Base-by-base conservation (phyloP, 2,113 vertebrate genomes). In the Leptosomus discolor region DNA sequence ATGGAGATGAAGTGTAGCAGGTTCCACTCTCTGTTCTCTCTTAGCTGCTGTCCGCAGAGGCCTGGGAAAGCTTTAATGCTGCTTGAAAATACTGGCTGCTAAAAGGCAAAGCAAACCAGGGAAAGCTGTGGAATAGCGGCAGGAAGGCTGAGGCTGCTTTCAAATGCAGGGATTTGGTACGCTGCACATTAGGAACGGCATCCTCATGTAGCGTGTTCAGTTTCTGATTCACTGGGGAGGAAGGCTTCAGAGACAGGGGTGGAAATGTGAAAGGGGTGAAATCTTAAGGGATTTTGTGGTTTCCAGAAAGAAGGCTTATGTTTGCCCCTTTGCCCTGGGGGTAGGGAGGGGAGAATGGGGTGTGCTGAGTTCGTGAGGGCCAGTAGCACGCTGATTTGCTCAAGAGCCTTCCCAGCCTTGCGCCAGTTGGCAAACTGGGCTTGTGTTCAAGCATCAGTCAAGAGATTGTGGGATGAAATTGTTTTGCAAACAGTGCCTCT, bases 151-250 rank as follows among this genome's bases (percentile, higher is more conserved):
- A 46, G n/a, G 26, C 22, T 78, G 82, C 37, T 63, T 50, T 67
- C 30, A 23, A 2, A 11, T 34, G 2, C 15, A 15, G 46, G 32
- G 11, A 2, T 6, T 46, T 34, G 64, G 30, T 22, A 4, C 17
- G 2, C 17, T 13, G 60, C 32, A 10, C 0, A 0, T 41, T 2
- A 12, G 75, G n/a, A 85, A 3, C 32, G 43, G 48, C 8, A 11
- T 22, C 27, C 39, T 65, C 0, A 0, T 7, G 39, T 29, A 37
- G 50, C 1, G 0, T 6, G 3, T 5, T 83, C 39, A 9, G 14
- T 22, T 18, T 32, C n/a, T 24, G 54, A 21, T 36, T 46, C 6
- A 2, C 20, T 29, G 34, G 27, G 29, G 26, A 85, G 37, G 7
- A 21, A 1, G 1, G 30, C 39, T 18, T 60, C 2, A 1, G 27